A percentile compares a stretch with the other conserved stretches of the same genome.
phyloP scores from a whole-genome alignment of 1,140 invertebrate genomes.

The Drosophila lowei region DNA sequence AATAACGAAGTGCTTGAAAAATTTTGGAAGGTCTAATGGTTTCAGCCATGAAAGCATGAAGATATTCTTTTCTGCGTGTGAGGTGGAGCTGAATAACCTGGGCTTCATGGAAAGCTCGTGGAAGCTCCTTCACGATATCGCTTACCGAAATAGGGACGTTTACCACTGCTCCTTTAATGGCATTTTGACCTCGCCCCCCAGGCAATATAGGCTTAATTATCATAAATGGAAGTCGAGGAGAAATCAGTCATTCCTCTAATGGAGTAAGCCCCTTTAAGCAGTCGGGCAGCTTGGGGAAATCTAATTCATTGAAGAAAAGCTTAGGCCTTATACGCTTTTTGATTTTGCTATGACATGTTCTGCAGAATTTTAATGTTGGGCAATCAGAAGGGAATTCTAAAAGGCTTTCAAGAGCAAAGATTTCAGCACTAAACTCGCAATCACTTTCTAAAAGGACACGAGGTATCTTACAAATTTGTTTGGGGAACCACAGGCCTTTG shows the following conservation, averaged over 20 bases:
- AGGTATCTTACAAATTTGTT: too few relatives aligned
- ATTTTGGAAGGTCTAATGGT: neutral
- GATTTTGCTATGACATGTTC: neutral
- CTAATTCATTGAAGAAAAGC: neutral
- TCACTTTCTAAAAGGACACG: too few relatives aligned
- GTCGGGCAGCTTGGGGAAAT: neutral
- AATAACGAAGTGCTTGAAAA: neutral
- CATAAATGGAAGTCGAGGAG: constrained; percentile 1
- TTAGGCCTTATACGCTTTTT: neutral
- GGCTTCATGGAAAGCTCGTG: too few relatives aligned
- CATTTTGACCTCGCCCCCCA: neutral
- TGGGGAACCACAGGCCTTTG: too few relatives aligned
- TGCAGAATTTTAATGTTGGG: neutral
- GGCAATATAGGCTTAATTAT: neutral
- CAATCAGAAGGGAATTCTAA: too few relatives aligned
- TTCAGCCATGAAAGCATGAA: neutral
- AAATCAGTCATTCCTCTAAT: constrained; percentile 2
- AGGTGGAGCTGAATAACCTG: too few relatives aligned
- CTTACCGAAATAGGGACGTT: too few relatives aligned
- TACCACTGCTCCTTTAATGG: too few relatives aligned
- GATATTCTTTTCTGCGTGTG: too few relatives aligned
- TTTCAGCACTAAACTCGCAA: too few relatives aligned
- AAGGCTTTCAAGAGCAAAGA: too few relatives aligned
- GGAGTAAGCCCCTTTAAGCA: neutral
- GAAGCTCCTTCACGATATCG: too few relatives aligned